Percentiles rank a stretch among this genome's conserved stretches.
Conservation (phyloP, 2,888 invertebrate species). For the Polydrusus tereticollis region DNA sequence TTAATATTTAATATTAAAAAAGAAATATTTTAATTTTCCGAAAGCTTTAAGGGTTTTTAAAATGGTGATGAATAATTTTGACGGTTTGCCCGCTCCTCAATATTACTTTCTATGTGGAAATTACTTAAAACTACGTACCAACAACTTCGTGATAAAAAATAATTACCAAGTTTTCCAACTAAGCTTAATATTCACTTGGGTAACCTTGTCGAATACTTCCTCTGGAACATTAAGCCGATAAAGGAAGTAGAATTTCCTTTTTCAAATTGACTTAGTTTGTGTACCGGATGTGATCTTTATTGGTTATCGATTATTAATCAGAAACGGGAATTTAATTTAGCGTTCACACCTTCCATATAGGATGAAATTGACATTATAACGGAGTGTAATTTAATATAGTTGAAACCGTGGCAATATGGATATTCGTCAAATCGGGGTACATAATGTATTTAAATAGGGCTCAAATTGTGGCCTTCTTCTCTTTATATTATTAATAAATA, state of each 20-base stretch:
- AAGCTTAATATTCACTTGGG: background rate
- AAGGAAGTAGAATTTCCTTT: slow-evolving; percentile 5
- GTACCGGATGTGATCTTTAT: background rate
- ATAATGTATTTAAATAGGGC: too few species aligned
- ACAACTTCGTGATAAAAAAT: too few species aligned
- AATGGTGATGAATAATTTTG: too few species aligned
- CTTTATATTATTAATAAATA: too few species aligned
- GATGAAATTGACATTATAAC: background rate
- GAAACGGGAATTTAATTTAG: background rate
- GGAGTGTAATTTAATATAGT: slow-evolving; percentile 54
- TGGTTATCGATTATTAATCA: slow-evolving; percentile 8
- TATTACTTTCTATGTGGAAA: too few species aligned
- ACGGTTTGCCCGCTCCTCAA: too few species aligned
- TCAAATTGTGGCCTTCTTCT: too few species aligned
- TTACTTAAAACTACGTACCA: too few species aligned
- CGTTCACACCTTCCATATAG: background rate
- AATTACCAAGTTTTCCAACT: background rate
- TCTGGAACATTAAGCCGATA: background rate
- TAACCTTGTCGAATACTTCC: background rate
- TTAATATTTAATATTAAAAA: too few species aligned
- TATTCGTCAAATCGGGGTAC: background rate
- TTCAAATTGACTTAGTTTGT: background rate
- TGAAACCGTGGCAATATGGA: background rate
- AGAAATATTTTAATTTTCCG: too few species aligned
- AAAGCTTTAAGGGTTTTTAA: too few species aligned